A percentile compares a stretch with the other conserved stretches of the same genome.
Evolutionary conservation across 2,888 invertebrate genomes (phyloP).

Genomic region (Xestia c-nigrum): DNA sequence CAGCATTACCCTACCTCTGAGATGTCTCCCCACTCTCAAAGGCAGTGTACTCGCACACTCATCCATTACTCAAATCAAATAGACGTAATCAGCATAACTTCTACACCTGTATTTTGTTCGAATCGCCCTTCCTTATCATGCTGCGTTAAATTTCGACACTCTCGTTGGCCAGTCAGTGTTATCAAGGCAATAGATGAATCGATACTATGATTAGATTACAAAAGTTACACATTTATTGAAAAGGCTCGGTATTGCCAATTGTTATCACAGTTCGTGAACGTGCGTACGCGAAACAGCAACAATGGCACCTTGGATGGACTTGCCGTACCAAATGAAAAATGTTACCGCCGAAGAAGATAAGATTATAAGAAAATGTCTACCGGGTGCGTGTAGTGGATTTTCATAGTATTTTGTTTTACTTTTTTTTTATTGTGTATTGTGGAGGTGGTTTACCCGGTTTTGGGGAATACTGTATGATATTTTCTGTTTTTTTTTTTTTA

Average conservation of each 20-base stretch:
- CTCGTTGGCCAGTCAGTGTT: slow-evolving; percentile 31
- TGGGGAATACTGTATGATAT: slow-evolving; percentile 17
- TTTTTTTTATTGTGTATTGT: slow-evolving; percentile 33
- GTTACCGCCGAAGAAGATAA: slow-evolving; percentile 83
- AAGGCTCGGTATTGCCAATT: slow-evolving; percentile 63
- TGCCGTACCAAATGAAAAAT: slow-evolving; percentile 81
- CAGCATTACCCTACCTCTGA: background rate
- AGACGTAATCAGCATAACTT: background rate
- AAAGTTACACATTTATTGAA: slow-evolving; percentile 71
- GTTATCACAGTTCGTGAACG: slow-evolving; percentile 66
- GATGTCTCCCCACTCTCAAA: background rate
- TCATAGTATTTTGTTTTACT: slow-evolving; percentile 60
- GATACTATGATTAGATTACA: slow-evolving; percentile 77
- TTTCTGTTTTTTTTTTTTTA: background rate
- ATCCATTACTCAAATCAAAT: slow-evolving; percentile 3
- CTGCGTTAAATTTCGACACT: slow-evolving; percentile 25
- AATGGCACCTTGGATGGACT: slow-evolving; percentile 82
- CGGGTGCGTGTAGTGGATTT: slow-evolving; percentile 77
- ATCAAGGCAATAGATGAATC: slow-evolving; percentile 70
- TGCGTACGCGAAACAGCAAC: slow-evolving; percentile 47
- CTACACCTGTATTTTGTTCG: background rate
- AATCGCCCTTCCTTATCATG: slow-evolving; percentile 2
- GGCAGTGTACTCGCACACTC: background rate
- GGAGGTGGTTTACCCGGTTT: slow-evolving; percentile 27
- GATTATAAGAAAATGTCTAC: slow-evolving; percentile 82